A percentile compares a stretch with the other conserved stretches of the same genome.
Conservation (phyloP, 2,888 invertebrate genomes). For the Lasioglossum villosulum region DNA sequence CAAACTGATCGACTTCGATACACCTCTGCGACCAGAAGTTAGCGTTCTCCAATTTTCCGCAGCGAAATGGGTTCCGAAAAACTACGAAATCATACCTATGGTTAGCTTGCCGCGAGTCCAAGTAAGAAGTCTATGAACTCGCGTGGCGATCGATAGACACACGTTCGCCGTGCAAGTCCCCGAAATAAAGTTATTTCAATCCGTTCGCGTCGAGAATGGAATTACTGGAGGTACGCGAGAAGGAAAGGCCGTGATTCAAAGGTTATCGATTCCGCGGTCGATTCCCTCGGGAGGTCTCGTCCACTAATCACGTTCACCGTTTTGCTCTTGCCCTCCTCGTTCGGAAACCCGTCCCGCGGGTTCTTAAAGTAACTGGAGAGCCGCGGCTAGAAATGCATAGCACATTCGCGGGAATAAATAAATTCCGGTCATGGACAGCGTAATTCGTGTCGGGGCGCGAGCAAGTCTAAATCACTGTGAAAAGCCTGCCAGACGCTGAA, state of each 20-base stretch:
- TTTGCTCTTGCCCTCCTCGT: background rate
- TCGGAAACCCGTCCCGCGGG: background rate
- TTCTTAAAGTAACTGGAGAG: conserved; percentile 4
- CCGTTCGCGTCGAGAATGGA: conserved; percentile 15
- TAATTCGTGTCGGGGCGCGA: conserved; percentile 77
- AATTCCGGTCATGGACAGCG: conserved; percentile 80
- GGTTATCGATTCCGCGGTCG: conserved; percentile 45
- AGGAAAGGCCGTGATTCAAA: conserved; percentile 40
- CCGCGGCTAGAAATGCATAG: conserved; percentile 17
- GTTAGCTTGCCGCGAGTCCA: background rate
- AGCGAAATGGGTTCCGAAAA: background rate
- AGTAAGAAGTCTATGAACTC: background rate
- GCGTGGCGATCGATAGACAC: conserved; percentile 17
- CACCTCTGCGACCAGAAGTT: background rate
- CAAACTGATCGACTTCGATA: background rate
- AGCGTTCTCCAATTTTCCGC: background rate
- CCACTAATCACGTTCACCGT: conserved; percentile 48
- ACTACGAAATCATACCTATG: background rate
- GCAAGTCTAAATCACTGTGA: conserved; percentile 74
- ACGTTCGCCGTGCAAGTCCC: background rate
- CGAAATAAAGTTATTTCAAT: conserved; percentile 43
- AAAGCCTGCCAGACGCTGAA: conserved; percentile 51
- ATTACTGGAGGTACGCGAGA: conserved; percentile 16
- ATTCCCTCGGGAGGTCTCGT: conserved; percentile 21
- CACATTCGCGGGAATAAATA: conserved; percentile 70